Conservation (phyloP, 2,888 invertebrate genomes). For the Acleris literana region DNA sequence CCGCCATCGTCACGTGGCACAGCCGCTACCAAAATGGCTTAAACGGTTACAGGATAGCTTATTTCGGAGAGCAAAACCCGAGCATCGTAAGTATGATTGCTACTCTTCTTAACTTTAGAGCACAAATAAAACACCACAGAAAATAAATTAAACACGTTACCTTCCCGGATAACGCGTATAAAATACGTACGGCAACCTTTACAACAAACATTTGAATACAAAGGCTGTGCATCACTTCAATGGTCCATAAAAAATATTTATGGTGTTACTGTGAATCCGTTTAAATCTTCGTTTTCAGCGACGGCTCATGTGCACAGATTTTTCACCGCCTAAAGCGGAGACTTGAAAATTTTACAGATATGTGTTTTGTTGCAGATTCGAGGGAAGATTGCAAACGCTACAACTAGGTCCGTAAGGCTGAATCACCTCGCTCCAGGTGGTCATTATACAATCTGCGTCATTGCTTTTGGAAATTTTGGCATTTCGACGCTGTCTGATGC, state of each 20-base stretch:
- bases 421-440: constrained; percentile 90
- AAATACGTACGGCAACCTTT: constrained; percentile 67
- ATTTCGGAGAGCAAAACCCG: constrained; percentile 85
- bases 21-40: constrained; percentile 93
- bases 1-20: constrained; percentile 94
- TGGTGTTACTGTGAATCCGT: constrained; percentile 73
- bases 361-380: constrained; percentile 83
- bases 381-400: constrained; percentile 89
- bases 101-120: constrained; percentile 17
- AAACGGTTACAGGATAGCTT: constrained; percentile 93
- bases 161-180: constrained; percentile 56
- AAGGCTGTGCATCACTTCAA: constrained; percentile 81
- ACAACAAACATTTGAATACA: constrained; percentile 81
- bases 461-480: constrained; percentile 89
- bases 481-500: constrained; percentile 71
- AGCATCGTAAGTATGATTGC: constrained; percentile 76
- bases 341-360: constrained; percentile 32
- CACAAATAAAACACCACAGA: constrained; percentile 6
- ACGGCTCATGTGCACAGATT: constrained; percentile 57
- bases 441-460: constrained; percentile 93
- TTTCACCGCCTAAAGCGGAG: constrained; percentile 44
- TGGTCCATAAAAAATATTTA: constrained; percentile 83
- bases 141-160: constrained; percentile 52
- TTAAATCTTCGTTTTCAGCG: constrained; percentile 72
- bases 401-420: constrained; percentile 88